Percentiles rank a stretch among this genome's conserved stretches.
phyloP scores from a whole-genome alignment of 2,797 vertebrate genomes.

The Rhinophrynus dorsalis region DNA sequence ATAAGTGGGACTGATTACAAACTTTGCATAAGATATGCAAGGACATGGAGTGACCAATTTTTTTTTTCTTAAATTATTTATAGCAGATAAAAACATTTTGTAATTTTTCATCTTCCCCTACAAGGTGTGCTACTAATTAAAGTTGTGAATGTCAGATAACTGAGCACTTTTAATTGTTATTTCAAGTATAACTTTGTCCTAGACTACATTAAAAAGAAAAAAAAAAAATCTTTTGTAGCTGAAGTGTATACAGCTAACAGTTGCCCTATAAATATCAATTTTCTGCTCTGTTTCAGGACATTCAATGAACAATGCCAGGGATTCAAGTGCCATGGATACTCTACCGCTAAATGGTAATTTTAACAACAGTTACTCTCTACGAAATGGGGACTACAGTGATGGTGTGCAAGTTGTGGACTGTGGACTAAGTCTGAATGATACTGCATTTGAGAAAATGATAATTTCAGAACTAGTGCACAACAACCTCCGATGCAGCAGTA shows the following conservation, averaged over 20 bases:
- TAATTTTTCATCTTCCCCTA: constrained; percentile 52
- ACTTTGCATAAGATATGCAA: constrained; percentile 81
- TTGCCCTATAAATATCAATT: constrained; percentile 57
- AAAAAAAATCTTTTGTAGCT: constrained; percentile 54
- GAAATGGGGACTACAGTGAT: constrained; percentile 91
- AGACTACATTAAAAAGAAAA: constrained; percentile 91
- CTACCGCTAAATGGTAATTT: constrained; percentile 99
- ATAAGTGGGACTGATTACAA: constrained; percentile 67
- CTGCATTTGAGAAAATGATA: constrained; percentile 99
- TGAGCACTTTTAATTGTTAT: constrained; percentile 58
- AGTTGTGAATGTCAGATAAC: constrained; percentile 64
- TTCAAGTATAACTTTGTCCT: constrained; percentile 82
- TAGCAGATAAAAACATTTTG: constrained; percentile 58
- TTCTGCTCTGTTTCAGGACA: constrained; percentile 83
- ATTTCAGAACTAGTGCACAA: constrained; percentile 99
- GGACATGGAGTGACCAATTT: constrained; percentile 70
- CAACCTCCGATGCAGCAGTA: constrained; percentile 92
- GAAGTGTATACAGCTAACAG: not conserved
- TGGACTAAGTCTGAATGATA: constrained; percentile 95
- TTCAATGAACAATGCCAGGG: constrained; percentile 98
- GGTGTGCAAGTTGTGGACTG: constrained; percentile 94
- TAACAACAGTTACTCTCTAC: constrained; percentile 98
- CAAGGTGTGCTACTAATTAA: constrained; percentile 63
- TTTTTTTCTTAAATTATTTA: constrained; percentile 60
- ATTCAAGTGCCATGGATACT: constrained; percentile 99